These are phyloP conservation scores for Drosophila affinis DNA, from an alignment of 2,888 invertebrate species.

Conservation along the genomic window DNA sequence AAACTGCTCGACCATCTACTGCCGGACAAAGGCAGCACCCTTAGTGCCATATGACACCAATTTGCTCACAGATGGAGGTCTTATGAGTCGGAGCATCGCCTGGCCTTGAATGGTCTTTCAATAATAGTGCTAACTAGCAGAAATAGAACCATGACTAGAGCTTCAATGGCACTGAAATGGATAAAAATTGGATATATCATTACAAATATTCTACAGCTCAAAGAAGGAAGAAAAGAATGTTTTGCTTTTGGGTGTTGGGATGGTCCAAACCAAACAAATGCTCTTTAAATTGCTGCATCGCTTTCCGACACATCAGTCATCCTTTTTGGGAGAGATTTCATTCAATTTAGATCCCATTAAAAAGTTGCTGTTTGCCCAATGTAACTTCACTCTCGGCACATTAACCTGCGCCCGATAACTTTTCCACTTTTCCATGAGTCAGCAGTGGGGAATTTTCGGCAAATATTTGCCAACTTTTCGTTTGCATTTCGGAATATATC, in stretches of 20 bases:
- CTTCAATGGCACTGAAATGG: not conserved
- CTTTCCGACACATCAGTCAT: not conserved
- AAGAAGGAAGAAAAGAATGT: too few species aligned
- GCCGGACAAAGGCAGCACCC: constrained; percentile 35
- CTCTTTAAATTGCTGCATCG: not conserved
- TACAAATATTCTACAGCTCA: too few species aligned
- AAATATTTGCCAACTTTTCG: constrained; percentile 62
- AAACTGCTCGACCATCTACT: constrained; percentile 23
- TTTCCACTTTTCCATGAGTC: constrained; percentile 5
- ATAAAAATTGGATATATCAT: not conserved
- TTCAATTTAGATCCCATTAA: constrained; percentile 20
- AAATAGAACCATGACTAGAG: not conserved
- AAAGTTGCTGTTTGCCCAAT: constrained; percentile 18
- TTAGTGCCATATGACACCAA: constrained; percentile 28
- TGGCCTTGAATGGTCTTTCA: constrained; percentile 27
- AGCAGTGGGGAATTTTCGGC: constrained; percentile 44
- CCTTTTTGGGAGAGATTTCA: not conserved
- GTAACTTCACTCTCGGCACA: constrained; percentile 14
- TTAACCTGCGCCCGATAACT: constrained; percentile 6
- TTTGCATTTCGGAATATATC: constrained; percentile 49
- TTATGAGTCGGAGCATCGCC: constrained; percentile 26
- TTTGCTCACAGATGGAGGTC: constrained; percentile 36
- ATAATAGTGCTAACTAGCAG: constrained; percentile 1
- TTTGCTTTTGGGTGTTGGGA: too few species aligned
- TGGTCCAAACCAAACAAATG: constrained; percentile 2